A percentile compares a stretch with the other conserved stretches of the same genome.
Evolutionary conservation across 2,888 invertebrate genomes (phyloP).

Genomic region (Heliconius ethilla): DNA sequence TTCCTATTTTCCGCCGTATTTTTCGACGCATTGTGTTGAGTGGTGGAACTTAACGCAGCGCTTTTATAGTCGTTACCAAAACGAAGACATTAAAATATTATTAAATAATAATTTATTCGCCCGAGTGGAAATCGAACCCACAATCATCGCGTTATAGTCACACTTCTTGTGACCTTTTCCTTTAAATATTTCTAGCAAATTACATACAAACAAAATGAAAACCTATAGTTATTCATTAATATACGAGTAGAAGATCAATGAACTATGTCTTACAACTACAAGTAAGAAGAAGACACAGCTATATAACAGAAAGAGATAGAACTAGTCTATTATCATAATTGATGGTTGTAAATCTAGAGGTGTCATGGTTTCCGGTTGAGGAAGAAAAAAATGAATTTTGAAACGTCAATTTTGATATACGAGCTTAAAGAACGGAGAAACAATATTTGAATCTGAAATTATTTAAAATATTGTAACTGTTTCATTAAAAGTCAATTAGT

Average conservation of each 20-base stretch:
- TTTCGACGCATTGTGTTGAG: no score
- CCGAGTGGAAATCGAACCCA: no score
- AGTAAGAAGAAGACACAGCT: constrained; percentile 32
- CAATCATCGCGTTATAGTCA: no score
- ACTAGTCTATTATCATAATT: constrained; percentile 67
- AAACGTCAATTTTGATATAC: constrained; percentile 46
- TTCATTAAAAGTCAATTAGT: constrained; percentile 11
- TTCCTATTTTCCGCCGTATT: no score
- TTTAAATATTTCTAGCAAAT: neutral
- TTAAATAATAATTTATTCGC: no score
- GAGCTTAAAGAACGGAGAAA: constrained; percentile 32
- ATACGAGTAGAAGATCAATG: constrained; percentile 30
- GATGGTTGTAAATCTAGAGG: constrained; percentile 70
- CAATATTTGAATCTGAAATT: constrained; percentile 28
- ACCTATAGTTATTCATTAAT: constrained; percentile 16
- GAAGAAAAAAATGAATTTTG: constrained; percentile 50
- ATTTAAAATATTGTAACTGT: constrained; percentile 22
- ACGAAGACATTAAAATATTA: no score
- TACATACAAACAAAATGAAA: neutral
- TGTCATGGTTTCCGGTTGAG: constrained; percentile 71
- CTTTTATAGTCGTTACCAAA: no score
- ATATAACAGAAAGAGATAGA: constrained; percentile 49
- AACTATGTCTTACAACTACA: constrained; percentile 32
- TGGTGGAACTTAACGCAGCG: no score
- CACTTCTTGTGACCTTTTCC: no score